Percentiles rank a stretch among this genome's conserved stretches.
Evolutionary conservation across 2,888 invertebrate species (phyloP).

Genomic region (Synergus itoensis): DNA sequence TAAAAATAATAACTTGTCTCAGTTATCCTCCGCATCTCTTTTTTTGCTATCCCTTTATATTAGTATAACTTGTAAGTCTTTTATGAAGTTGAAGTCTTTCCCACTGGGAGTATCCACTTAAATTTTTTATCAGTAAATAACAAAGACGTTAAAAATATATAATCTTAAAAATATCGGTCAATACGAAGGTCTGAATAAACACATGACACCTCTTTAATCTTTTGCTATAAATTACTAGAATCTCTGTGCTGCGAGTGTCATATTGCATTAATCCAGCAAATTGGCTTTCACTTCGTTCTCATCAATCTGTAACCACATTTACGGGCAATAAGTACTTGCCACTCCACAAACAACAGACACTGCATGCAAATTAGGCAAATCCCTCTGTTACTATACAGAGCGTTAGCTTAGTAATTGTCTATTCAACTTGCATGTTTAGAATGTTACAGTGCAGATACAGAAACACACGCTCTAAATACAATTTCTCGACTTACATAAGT

Average conservation of each 20-base stretch:
- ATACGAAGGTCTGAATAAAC: too few species aligned
- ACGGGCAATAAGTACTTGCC: background rate
- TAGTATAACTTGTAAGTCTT: too few species aligned
- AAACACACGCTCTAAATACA: background rate
- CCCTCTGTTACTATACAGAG: background rate
- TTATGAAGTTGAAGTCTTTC: too few species aligned
- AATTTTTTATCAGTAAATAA: too few species aligned
- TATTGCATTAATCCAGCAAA: background rate
- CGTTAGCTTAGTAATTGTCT: constrained; percentile 7
- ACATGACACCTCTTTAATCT: background rate
- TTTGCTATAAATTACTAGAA: background rate
- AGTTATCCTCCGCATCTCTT: too few species aligned
- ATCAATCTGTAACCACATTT: background rate
- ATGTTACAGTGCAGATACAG: background rate
- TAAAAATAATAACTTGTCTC: too few species aligned
- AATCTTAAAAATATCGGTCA: too few species aligned
- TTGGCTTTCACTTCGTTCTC: background rate
- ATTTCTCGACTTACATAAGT: background rate
- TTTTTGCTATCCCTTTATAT: too few species aligned
- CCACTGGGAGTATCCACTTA: too few species aligned
- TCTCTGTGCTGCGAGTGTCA: background rate
- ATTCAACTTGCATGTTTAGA: background rate
- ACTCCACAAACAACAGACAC: background rate
- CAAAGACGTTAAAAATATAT: too few species aligned
- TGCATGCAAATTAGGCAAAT: background rate